Conservation (phyloP, 2,888 invertebrate species). For the Ophraella communa region DNA sequence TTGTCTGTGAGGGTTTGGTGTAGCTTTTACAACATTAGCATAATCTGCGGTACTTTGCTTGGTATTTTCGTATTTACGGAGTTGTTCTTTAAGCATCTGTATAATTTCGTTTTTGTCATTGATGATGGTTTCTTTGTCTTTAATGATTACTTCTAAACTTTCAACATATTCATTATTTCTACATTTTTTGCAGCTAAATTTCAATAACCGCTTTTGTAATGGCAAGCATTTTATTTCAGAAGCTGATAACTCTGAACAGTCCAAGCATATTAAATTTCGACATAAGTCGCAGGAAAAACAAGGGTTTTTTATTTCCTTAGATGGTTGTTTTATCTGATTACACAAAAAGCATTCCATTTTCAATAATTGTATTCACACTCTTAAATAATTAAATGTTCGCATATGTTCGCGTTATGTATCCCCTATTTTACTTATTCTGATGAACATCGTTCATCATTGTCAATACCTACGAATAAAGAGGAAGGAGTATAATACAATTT, state of each 20-base stretch:
- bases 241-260: slow-evolving; percentile 10
- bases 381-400: too few species aligned
- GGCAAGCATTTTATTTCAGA: slow-evolving; percentile 15
- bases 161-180: slow-evolving; percentile 11
- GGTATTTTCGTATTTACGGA: neutral
- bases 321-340: slow-evolving; percentile 5
- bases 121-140: slow-evolving; percentile 9
- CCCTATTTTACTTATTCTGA: too few species aligned
- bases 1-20: neutral
- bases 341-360: neutral
- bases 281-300: slow-evolving; percentile 14
- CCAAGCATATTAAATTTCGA: slow-evolving; percentile 7
- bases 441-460: too few species aligned
- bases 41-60: neutral
- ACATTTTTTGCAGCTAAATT: slow-evolving; percentile 11
- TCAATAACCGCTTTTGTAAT: slow-evolving; percentile 14
- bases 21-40: neutral
- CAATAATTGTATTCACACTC: too few species aligned
- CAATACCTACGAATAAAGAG: too few species aligned
- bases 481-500: too few species aligned
- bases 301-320: slow-evolving; percentile 4
- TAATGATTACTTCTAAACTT: slow-evolving; percentile 5
- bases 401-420: too few species aligned
- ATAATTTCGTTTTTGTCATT: slow-evolving; percentile 17
- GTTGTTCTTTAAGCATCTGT: slow-evolving; percentile 6